A percentile compares a stretch with the other conserved stretches of the same genome.
Evolutionary conservation across 1,140 invertebrate genomes (phyloP).

Genomic region (Hyphantria cunea): DNA sequence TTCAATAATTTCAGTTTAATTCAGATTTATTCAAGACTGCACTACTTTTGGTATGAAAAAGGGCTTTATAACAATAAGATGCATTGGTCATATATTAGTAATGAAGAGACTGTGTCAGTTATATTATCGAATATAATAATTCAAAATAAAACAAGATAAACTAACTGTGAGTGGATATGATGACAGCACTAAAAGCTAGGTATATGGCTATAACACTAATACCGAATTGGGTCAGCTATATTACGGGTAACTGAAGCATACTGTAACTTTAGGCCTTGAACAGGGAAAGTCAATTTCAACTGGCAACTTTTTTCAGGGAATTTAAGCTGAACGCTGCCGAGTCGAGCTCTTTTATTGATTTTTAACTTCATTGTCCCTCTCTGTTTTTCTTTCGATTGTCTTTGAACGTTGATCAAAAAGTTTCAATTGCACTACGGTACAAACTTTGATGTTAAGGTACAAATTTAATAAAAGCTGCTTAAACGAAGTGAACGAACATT

Average conservation of each 20-base stretch:
- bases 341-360: constrained; percentile 35
- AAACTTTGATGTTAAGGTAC: neutral
- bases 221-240: constrained; percentile 39
- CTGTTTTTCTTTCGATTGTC: constrained; percentile 34
- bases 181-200: constrained; percentile 14
- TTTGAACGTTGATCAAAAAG: constrained; percentile 21
- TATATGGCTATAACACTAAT: neutral
- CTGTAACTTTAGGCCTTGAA: constrained; percentile 38
- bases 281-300: constrained; percentile 49
- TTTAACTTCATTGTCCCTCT: constrained; percentile 32
- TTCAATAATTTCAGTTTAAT: too few species aligned
- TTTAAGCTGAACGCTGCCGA: constrained; percentile 25
- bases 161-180: neutral
- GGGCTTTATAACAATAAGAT: too few species aligned
- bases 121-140: too few species aligned
- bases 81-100: too few species aligned
- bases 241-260: constrained; percentile 34
- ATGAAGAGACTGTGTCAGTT: too few species aligned
- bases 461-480: too few species aligned
- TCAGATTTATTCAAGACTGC: too few species aligned
- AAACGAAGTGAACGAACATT: too few species aligned
- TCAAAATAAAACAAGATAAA: neutral
- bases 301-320: constrained; percentile 46
- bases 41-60: too few species aligned
- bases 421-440: constrained; percentile 8